A percentile compares a stretch with the other conserved stretches of the same genome.
Conservation (phyloP, 1,140 invertebrate species). For the Pomacea maculata region DNA sequence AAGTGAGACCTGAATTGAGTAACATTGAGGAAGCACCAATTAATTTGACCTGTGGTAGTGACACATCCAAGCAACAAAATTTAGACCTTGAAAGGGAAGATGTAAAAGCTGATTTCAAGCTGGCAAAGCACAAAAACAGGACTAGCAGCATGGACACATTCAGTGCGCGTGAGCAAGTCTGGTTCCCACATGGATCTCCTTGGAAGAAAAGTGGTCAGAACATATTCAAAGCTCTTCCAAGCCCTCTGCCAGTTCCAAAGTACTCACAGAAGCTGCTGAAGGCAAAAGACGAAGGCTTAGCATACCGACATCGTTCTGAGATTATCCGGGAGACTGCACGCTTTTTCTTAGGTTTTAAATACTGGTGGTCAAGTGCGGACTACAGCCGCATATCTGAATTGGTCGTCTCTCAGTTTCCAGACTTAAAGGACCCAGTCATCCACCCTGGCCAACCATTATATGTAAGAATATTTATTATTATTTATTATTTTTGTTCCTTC, state of each 20-base stretch:
- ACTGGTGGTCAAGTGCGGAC: slow-evolving; percentile 41
- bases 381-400: slow-evolving; percentile 35
- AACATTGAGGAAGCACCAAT: slow-evolving; percentile 10
- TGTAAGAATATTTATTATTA: slow-evolving; percentile 17
- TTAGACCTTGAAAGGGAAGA: not conserved
- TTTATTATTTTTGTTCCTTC: no score
- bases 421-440: slow-evolving; percentile 27
- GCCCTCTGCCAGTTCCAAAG: slow-evolving; percentile 27
- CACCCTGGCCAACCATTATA: slow-evolving; percentile 28
- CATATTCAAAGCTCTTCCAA: slow-evolving; percentile 29
- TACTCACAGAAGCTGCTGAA: slow-evolving; percentile 32
- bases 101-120: not conserved
- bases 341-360: slow-evolving; percentile 33
- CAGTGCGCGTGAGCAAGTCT: slow-evolving; percentile 25
- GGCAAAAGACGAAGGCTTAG: slow-evolving; percentile 25
- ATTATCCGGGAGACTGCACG: slow-evolving; percentile 36
- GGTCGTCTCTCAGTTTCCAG: slow-evolving; percentile 33
- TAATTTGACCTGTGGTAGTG: slow-evolving; percentile 8
- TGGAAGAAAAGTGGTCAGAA: slow-evolving; percentile 35
- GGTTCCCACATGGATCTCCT: slow-evolving; percentile 32
- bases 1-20: slow-evolving; percentile 1
- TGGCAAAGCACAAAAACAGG: not conserved
- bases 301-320: slow-evolving; percentile 31
- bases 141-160: not conserved
- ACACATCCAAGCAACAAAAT: not conserved